These are phyloP conservation scores for Atta texana DNA, from an alignment of 1,140 invertebrate genomes.

Conservation along the genomic window DNA sequence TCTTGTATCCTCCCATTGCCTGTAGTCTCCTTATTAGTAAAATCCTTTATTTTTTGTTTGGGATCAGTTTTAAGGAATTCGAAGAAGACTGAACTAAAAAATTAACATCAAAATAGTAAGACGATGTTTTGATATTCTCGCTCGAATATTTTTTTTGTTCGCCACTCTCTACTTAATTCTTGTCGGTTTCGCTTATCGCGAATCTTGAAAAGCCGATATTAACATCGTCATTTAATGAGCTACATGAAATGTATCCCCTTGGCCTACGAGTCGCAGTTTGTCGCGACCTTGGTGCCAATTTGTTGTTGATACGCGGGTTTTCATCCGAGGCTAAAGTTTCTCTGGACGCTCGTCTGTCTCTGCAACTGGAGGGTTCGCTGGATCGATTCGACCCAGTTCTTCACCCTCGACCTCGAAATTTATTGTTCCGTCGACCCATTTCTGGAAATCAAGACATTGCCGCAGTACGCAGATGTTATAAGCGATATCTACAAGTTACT, in stretches of 20 bases:
- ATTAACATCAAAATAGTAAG: too few species aligned
- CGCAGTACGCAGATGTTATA: background rate
- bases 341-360: conserved; percentile 29
- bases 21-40: too few species aligned
- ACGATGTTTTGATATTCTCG: background rate
- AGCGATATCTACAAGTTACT: background rate
- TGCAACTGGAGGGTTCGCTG: conserved; percentile 35
- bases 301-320: background rate
- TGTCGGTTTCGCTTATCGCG: conserved; percentile 6
- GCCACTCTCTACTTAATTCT: too few species aligned
- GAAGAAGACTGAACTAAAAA: too few species aligned
- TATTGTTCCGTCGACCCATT: conserved; percentile 65
- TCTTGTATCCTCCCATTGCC: too few species aligned
- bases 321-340: conserved; percentile 37
- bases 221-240: conserved; percentile 10
- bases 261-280: background rate
- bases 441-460: conserved; percentile 59
- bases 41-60: too few species aligned
- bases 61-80: too few species aligned
- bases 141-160: background rate
- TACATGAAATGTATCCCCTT: background rate
- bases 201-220: background rate
- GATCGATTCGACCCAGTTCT: conserved; percentile 75
- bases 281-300: background rate
- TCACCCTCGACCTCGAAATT: conserved; percentile 68